Evolutionary conservation across 2,113 vertebrate genomes (phyloP).

Genomic region (Rhinopithecus roxellana): DNA sequence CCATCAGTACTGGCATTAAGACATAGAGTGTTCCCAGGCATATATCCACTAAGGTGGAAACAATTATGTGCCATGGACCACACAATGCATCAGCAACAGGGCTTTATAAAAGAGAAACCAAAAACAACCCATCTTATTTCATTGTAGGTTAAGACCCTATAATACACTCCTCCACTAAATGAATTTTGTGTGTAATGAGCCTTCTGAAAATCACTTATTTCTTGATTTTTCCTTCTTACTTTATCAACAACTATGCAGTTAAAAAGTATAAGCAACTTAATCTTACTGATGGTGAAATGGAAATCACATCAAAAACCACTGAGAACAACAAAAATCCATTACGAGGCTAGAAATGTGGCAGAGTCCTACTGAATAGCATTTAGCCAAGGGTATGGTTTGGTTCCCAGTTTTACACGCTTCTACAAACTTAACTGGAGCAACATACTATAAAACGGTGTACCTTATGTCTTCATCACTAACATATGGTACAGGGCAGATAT

Average conservation of each 20-base stretch:
- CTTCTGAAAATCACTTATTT: constrained; percentile 27
- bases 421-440: background rate
- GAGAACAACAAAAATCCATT: background rate
- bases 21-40: background rate
- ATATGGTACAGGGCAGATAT: background rate
- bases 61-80: background rate
- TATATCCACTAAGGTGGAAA: background rate
- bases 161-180: background rate
- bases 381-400: background rate
- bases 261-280: constrained; percentile 21
- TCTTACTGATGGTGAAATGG: background rate
- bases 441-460: background rate
- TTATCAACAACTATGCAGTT: background rate
- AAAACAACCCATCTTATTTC: background rate
- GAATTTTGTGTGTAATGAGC: background rate
- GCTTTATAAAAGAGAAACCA: background rate
- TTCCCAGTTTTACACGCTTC: background rate
- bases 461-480: background rate
- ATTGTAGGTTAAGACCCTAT: background rate
- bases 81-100: background rate
- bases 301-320: background rate
- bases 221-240: constrained; percentile 8
- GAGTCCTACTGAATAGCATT: background rate
- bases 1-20: background rate
- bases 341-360: background rate